Evolutionary conservation across 2,888 invertebrate species (phyloP).

Genomic region (Cremastinae sp.): DNA sequence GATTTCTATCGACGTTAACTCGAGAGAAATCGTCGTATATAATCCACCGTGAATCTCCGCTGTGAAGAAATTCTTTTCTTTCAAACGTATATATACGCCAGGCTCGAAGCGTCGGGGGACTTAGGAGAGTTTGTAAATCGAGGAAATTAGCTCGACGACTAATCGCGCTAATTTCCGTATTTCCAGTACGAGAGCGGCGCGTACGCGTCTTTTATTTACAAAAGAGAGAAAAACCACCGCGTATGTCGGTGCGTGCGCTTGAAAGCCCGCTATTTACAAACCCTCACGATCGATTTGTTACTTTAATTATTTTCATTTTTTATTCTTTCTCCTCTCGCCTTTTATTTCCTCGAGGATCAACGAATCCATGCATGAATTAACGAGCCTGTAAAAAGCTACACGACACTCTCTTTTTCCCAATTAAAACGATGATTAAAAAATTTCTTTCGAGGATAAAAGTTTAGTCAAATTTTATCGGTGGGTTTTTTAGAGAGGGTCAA

Average conservation of each 20-base stretch:
- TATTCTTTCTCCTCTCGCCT: not conserved
- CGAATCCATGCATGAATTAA: no score
- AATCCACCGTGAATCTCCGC: conserved; percentile 10
- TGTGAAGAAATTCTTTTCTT: not conserved
- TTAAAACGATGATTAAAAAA: not conserved
- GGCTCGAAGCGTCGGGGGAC: not conserved
- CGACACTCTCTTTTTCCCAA: not conserved
- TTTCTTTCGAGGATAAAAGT: not conserved
- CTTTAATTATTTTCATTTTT: not conserved
- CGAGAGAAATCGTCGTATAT: conserved; percentile 56
- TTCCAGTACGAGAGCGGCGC: conserved; percentile 2
- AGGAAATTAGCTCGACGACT: conserved; percentile 50
- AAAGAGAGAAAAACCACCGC: not conserved
- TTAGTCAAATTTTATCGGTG: conserved; percentile 7
- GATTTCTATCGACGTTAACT: conserved; percentile 61
- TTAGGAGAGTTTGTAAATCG: conserved; percentile 42
- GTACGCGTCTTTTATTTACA: not conserved
- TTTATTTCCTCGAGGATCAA: no score
- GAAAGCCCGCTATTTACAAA: not conserved
- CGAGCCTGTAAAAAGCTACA: no score
- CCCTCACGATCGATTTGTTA: not conserved
- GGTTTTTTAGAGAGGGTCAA: conserved; percentile 27
- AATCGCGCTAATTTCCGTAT: conserved; percentile 52
- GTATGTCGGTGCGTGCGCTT: not conserved
- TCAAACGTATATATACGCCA: not conserved